Conservation (phyloP, 2,888 invertebrate genomes). For the Pollenia angustigena region DNA sequence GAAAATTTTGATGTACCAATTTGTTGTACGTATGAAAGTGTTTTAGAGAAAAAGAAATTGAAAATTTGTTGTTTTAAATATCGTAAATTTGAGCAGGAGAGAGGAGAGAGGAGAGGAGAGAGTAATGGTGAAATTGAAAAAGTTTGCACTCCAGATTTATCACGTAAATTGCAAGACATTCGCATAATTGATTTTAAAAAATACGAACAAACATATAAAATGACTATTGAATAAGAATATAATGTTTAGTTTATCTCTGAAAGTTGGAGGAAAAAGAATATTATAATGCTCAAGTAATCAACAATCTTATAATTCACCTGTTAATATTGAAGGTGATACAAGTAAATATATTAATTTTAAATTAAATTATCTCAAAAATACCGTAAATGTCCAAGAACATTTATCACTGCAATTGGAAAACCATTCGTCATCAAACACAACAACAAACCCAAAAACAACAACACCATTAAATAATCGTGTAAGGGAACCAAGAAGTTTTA, state of each 20-base stretch:
- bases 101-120: slow-evolving; percentile 13
- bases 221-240: too few relatives aligned
- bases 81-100: slow-evolving; percentile 28
- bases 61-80: slow-evolving; percentile 43
- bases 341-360: too few relatives aligned
- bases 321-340: background rate
- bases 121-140: slow-evolving; percentile 44
- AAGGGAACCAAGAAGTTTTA: background rate
- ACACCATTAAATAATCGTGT: background rate
- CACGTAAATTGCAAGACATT: slow-evolving; percentile 18
- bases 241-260: background rate
- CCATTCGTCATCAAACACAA: background rate
- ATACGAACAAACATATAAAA: slow-evolving; percentile 41
- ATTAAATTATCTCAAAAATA: too few relatives aligned
- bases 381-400: too few relatives aligned
- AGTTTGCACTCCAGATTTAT: slow-evolving; percentile 18
- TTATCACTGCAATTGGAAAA: background rate
- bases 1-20: slow-evolving; percentile 26
- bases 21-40: slow-evolving; percentile 33
- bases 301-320: slow-evolving; percentile 7
- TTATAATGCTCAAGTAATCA: background rate
- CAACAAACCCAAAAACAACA: background rate
- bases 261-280: background rate
- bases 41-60: slow-evolving; percentile 10
- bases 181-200: slow-evolving; percentile 27